Percentiles rank a stretch among this genome's conserved stretches.
phyloP scores from a whole-genome alignment of 2,888 invertebrate species.

The Metellina segmentata region DNA sequence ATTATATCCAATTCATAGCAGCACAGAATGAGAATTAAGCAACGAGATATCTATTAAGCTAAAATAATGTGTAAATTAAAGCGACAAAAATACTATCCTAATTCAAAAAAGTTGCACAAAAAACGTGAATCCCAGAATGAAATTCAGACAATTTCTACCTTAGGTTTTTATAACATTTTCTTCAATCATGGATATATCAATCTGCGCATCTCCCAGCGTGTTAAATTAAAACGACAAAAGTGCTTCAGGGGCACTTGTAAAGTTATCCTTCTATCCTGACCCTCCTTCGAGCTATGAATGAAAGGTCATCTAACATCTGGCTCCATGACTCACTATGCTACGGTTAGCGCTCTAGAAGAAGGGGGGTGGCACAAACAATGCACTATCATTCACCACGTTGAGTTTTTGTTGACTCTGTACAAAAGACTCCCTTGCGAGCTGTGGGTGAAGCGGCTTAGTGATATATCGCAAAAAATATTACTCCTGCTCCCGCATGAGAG shows the following conservation, averaged over 20 bases:
- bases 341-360: slow-evolving; percentile 16
- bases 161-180: no score
- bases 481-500: neutral
- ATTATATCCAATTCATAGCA: no score
- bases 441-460: slow-evolving; percentile 58
- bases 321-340: slow-evolving; percentile 43
- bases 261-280: slow-evolving; percentile 36
- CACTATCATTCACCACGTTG: slow-evolving; percentile 59
- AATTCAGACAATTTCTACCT: no score
- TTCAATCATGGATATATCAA: no score
- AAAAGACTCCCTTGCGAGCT: slow-evolving; percentile 46
- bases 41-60: no score
- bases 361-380: slow-evolving; percentile 48
- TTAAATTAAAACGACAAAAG: slow-evolving; percentile 46
- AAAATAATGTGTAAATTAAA: slow-evolving; percentile 9
- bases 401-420: slow-evolving; percentile 65
- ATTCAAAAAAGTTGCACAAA: no score
- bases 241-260: slow-evolving; percentile 31
- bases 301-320: slow-evolving; percentile 65
- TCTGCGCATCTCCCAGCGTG: neutral
- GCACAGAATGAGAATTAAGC: no score
- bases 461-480: slow-evolving; percentile 35
- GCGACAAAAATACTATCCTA: slow-evolving; percentile 22
- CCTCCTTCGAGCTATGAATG: slow-evolving; percentile 31
- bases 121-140: no score